Evolutionary conservation across 2,113 vertebrate species (phyloP).

Genomic region (Epinephelus moara): DNA sequence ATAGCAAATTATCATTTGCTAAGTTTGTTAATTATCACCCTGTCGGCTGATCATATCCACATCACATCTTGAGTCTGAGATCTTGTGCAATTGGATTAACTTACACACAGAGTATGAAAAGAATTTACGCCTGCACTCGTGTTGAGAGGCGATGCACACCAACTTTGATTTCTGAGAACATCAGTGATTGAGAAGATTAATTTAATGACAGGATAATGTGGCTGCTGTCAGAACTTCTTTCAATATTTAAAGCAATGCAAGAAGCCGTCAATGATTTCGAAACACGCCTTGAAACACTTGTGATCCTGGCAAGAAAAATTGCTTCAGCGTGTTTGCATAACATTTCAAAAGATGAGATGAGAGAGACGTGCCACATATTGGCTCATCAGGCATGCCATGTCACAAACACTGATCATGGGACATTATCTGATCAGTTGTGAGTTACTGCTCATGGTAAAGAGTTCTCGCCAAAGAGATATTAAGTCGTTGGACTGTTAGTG

Average conservation of each 20-base stretch:
- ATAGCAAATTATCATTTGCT: constrained; percentile 67
- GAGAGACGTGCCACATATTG: background rate
- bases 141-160: constrained; percentile 30
- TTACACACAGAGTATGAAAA: constrained; percentile 42
- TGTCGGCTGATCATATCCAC: constrained; percentile 45
- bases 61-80: constrained; percentile 57
- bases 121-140: constrained; percentile 33
- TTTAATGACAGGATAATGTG: constrained; percentile 50
- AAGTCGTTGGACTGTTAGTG: background rate
- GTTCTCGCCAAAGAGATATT: background rate
- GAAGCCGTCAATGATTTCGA: constrained; percentile 20
- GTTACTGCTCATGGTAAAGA: background rate
- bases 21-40: constrained; percentile 74
- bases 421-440: background rate
- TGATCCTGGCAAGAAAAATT: constrained; percentile 21
- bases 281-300: constrained; percentile 44
- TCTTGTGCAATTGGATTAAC: constrained; percentile 39
- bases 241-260: constrained; percentile 19
- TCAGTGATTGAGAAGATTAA: constrained; percentile 51
- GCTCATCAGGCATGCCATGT: background rate
- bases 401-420: background rate
- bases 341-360: constrained; percentile 47
- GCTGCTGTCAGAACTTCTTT: constrained; percentile 40
- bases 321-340: constrained; percentile 29
- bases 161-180: constrained; percentile 43